A percentile compares a stretch with the other conserved stretches of the same genome.
Conservation (phyloP, 2,113 vertebrate species). For the Gasterosteus nipponicus region DNA sequence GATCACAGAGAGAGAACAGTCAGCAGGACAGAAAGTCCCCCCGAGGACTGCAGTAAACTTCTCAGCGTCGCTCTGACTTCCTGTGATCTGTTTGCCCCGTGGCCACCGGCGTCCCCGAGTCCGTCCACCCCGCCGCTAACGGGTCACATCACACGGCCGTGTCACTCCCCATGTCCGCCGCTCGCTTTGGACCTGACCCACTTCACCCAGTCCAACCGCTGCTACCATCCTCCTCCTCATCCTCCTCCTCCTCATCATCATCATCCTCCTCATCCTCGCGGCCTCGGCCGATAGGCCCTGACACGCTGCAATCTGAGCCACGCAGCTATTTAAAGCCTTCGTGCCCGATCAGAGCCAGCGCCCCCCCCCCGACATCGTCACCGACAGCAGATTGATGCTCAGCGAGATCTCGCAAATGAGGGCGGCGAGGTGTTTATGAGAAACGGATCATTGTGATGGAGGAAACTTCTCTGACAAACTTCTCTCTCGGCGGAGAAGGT, state of each 20-base stretch:
- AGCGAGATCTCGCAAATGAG: conserved; percentile 76
- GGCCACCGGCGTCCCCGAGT: conserved; percentile 57
- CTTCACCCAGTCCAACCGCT: conserved; percentile 56
- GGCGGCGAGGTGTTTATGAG: conserved; percentile 46
- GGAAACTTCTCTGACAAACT: conserved; percentile 66
- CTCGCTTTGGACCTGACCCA: conserved; percentile 78
- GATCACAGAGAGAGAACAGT: not conserved
- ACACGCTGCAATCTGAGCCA: conserved; percentile 64
- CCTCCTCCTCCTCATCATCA: conserved; percentile 19
- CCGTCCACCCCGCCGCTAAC: conserved; percentile 51
- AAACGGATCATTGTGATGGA: conserved; percentile 24
- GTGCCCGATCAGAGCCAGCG: conserved; percentile 42
- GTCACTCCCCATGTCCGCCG: conserved; percentile 57
- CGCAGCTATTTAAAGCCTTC: conserved; percentile 71
- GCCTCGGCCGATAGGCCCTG: conserved; percentile 60
- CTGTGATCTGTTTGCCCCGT: conserved; percentile 69
- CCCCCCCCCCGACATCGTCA: conserved; percentile 36
- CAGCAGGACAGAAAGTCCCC: not conserved
- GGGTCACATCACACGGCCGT: conserved; percentile 70
- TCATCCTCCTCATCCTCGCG: conserved; percentile 23
- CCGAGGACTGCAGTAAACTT: conserved; percentile 38
- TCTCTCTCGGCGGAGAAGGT: not conserved
- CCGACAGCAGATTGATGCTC: conserved; percentile 77
- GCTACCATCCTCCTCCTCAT: conserved; percentile 7
- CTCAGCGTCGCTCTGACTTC: conserved; percentile 56